Conservation (phyloP, 23 tunicate species). For the Botrylloides violaceus region DNA sequence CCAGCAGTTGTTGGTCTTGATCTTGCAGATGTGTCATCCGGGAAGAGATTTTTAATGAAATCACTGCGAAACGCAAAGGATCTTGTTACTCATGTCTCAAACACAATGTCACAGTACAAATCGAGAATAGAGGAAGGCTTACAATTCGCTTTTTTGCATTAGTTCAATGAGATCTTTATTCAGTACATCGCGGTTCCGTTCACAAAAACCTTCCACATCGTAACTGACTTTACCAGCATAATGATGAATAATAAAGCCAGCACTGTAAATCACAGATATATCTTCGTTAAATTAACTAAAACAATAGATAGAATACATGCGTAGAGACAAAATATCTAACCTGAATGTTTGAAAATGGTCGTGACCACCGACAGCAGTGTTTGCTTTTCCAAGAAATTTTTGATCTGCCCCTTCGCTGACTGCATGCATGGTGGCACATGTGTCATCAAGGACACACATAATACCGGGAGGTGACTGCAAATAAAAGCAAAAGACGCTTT, state of each 20-base stretch:
- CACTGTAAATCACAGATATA: slow-evolving; percentile 20
- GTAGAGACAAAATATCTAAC: neutral
- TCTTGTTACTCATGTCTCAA: neutral
- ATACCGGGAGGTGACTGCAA: slow-evolving; percentile 76
- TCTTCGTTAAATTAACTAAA: neutral
- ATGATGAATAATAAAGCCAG: slow-evolving; percentile 76
- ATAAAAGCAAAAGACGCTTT: too few relatives aligned
- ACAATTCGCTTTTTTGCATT: slow-evolving; percentile 89
- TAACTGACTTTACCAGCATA: slow-evolving; percentile 97
- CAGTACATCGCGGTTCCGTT: slow-evolving; percentile 78
- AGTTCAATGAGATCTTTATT: slow-evolving; percentile 87
- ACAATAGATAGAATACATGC: neutral
- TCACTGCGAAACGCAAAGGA: slow-evolving; percentile 26
- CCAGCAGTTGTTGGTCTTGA: slow-evolving; percentile 92
- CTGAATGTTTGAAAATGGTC: slow-evolving; percentile 76
- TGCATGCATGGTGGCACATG: slow-evolving; percentile 97
- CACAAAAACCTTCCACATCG: slow-evolving; percentile 88
- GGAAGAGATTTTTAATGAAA: slow-evolving; percentile 79
- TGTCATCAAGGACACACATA: slow-evolving; percentile 94
- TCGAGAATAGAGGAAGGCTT: slow-evolving; percentile 8
- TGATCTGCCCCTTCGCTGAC: slow-evolving; percentile 85
- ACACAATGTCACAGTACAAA: neutral
- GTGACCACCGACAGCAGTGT: slow-evolving; percentile 57
- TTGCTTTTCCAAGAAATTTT: slow-evolving; percentile 72
- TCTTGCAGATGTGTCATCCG: slow-evolving; percentile 63